phyloP scores from a whole-genome alignment of 2,113 vertebrate genomes.

The Hemicordylus capensis region DNA sequence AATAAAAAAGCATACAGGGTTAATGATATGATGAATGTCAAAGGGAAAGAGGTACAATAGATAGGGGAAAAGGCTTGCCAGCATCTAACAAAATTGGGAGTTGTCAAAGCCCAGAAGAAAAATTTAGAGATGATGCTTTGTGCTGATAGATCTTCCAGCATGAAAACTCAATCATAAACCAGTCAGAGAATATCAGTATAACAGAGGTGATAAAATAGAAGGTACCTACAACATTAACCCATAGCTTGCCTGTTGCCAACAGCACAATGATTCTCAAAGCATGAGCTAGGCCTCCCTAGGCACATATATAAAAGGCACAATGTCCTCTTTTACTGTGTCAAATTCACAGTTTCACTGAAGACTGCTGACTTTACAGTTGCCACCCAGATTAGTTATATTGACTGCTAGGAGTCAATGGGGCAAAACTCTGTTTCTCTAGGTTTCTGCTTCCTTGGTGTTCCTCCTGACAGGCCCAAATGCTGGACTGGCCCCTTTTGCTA shows the following conservation, averaged over 20 bases:
- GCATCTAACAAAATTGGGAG: neutral
- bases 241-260: neutral
- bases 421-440: neutral
- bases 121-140: neutral
- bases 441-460: neutral
- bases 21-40: neutral
- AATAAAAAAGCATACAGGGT: neutral
- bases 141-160: neutral
- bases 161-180: neutral
- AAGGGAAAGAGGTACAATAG: neutral
- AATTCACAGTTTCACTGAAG: neutral
- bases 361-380: neutral
- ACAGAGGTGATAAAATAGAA: neutral
- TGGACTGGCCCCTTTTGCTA: too few relatives aligned
- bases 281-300: neutral
- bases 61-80: fast-evolving
- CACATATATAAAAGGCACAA: neutral
- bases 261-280: neutral
- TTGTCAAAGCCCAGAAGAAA: neutral
- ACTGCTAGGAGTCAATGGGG: neutral
- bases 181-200: neutral
- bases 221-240: neutral
- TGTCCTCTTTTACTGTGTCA: neutral
- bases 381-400: neutral
- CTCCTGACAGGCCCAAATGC: neutral